Evolutionary conservation across 1,140 invertebrate genomes (phyloP).

Genomic region (Leptopilina clavipes): DNA sequence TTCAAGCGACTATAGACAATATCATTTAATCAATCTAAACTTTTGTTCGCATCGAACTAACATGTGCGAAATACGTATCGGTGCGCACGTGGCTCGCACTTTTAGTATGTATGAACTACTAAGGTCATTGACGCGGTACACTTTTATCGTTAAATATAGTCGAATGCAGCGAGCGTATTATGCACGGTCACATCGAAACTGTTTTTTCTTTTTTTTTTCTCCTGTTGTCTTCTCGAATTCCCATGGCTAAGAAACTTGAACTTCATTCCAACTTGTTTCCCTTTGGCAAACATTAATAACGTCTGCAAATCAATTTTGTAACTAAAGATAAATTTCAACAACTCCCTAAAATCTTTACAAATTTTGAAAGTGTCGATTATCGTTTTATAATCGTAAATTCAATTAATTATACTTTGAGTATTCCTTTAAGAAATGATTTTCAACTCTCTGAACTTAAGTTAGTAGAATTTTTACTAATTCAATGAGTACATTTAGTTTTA

Average conservation of each 20-base stretch:
- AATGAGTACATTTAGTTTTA: too few species aligned
- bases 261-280: slow-evolving; percentile 53
- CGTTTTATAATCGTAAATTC: too few species aligned
- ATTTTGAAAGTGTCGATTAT: too few species aligned
- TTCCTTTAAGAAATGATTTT: too few species aligned
- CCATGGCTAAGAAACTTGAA: slow-evolving; percentile 49
- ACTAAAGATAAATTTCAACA: slow-evolving; percentile 54
- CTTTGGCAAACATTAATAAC: slow-evolving; percentile 46
- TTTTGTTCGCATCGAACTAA: slow-evolving; percentile 51
- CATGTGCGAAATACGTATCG: slow-evolving; percentile 58
- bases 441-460: too few species aligned
- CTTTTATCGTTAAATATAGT: slow-evolving; percentile 72
- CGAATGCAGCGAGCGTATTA: slow-evolving; percentile 58
- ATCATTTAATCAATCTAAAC: slow-evolving; percentile 48
- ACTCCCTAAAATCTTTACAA: too few species aligned
- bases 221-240: slow-evolving; percentile 55
- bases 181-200: slow-evolving; percentile 58
- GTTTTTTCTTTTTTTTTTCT: too few species aligned
- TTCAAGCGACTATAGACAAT: not conserved
- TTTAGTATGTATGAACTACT: slow-evolving; percentile 65
- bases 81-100: slow-evolving; percentile 59
- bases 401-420: too few species aligned
- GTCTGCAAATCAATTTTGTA: slow-evolving; percentile 53
- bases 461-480: too few species aligned
- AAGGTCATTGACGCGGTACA: slow-evolving; percentile 74